Evolutionary conservation across 2,888 invertebrate species (phyloP), one percentile per base, ranked within the genome.

Genomic region (Torymus tubicola): DNA sequence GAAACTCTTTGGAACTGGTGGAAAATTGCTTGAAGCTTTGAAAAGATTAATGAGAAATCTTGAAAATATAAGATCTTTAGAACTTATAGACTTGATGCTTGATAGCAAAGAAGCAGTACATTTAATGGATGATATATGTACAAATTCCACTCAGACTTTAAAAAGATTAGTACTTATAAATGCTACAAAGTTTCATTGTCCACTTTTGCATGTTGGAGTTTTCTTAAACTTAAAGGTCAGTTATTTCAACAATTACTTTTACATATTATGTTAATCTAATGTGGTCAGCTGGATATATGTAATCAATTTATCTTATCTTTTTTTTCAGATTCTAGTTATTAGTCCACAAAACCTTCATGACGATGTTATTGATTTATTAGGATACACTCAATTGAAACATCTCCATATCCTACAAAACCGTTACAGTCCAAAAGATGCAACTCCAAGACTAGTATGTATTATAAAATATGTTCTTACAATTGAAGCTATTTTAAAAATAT

Each of bases 311-410:
- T 70, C 12, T 4, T 4, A 13, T 13, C 68, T 63, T 53, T 13
- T 53, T 13, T 78, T 81, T 13, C 85, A 95, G 94, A 92, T 93
- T 82, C 88, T 95, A 71, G 92, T 93, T 5, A 93, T 95, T 76
- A 94, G 95, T 83, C 95, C 95, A 2, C 95, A 96, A 91, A 96
- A 95, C 89, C 91, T 96, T 68, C 94, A 95, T 64, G 94, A 95
- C 81, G 95, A 96, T 87, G 92, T 95, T 0, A 88, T 96, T 21
- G 92, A 94, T 82, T 90, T 96, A 65, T 88, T 96, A 61, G 94
- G 94, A n/a, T 92, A 94, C 81, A 93, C 93, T 1, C 92, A 92
- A 84, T 87, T 96, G 75, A 91, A 92, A 78, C 94, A 96, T 86
- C 91, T 96, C 82, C 94, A 95, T 88, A 93, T 96, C 72, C 89